Conservation (phyloP, 2,113 vertebrate species). For the Lycocorax pyrrhopterus region DNA sequence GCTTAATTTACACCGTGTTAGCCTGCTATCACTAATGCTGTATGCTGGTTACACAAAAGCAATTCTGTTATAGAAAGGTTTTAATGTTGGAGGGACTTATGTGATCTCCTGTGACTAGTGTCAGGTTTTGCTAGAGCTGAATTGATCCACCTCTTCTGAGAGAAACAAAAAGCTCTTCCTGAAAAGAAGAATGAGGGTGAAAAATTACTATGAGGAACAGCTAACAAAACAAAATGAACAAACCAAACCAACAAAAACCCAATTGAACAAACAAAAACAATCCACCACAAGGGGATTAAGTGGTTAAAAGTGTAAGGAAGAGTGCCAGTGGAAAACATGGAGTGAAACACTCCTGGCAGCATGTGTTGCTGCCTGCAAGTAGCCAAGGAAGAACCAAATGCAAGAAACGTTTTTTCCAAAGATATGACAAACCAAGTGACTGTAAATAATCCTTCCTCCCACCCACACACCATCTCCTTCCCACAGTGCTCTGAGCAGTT, state of each 20-base stretch:
- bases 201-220: not conserved
- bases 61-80: not conserved
- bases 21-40: not conserved
- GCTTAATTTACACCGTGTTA: not conserved
- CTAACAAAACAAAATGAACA: not conserved
- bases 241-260: not conserved
- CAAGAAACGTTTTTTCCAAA: not conserved
- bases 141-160: not conserved
- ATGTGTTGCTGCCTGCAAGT: not conserved
- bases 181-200: not conserved
- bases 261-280: not conserved
- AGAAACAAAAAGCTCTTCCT: not conserved
- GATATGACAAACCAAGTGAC: not conserved
- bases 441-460: not conserved
- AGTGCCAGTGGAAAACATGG: not conserved
- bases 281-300: not conserved
- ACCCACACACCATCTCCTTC: rapidly evolving
- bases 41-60: not conserved
- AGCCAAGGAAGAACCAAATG: not conserved
- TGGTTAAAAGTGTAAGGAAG: not conserved
- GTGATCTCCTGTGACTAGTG: not conserved
- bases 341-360: not conserved
- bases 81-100: not conserved
- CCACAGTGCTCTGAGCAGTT: not conserved
- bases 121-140: not conserved